These are phyloP conservation scores for Schizopygopsis malacanthus DNA, from an alignment of 2,797 vertebrate species.

Conservation along the genomic window DNA sequence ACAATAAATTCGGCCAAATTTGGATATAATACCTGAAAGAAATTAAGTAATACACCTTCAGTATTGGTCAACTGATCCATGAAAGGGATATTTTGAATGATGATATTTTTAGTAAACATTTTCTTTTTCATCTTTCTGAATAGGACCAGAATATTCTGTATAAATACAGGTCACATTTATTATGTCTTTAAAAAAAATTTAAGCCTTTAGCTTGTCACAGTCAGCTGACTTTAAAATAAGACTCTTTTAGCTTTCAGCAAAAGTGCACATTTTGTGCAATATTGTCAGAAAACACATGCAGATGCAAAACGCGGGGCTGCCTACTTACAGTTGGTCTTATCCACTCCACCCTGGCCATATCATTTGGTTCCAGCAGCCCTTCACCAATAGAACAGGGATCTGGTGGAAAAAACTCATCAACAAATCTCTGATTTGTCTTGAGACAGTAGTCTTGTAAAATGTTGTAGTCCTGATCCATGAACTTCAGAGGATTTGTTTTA, in stretches of 20 bases:
- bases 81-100: neutral
- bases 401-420: slow-evolving; percentile 75
- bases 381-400: slow-evolving; percentile 69
- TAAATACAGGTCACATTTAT: neutral
- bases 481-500: slow-evolving; percentile 65
- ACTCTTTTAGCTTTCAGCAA: neutral
- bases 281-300: neutral
- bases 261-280: neutral
- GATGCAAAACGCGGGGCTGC: neutral
- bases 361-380: slow-evolving; percentile 54
- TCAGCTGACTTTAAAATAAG: no score
- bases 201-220: neutral
- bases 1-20: slow-evolving; percentile 66
- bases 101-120: neutral
- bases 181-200: neutral
- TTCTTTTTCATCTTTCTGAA: no score
- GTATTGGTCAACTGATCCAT: neutral
- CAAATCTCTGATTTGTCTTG: slow-evolving; percentile 52
- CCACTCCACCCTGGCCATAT: slow-evolving; percentile 70
- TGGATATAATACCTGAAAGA: slow-evolving; percentile 66
- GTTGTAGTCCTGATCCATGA: slow-evolving; percentile 72
- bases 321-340: slow-evolving; percentile 70
- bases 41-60: neutral
- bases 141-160: neutral
- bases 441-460: slow-evolving; percentile 66